Base-by-base conservation (phyloP, 2,888 invertebrate genomes). In the Leistus spinibarbis region DNA sequence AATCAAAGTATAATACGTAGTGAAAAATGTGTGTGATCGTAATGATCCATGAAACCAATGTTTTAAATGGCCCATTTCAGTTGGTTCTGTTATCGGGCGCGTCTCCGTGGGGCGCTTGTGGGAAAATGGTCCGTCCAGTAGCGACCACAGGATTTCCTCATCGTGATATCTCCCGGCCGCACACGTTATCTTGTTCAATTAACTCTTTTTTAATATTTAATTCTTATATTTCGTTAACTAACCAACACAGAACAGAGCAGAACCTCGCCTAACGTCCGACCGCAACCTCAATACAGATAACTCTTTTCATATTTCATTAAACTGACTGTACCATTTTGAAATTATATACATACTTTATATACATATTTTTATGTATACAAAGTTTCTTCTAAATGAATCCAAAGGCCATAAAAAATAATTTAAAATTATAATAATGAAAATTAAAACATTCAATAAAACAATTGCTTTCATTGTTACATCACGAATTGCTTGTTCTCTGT, bases 101-200 rank as follows among this genome's bases (percentile, higher is more conserved):
- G 60, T 20, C 40, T 40, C 20, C 60, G n/a, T 22, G 19, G 60
- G 17, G 9, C 60, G 20, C 60, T 60, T 60, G 60, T 60, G 60
- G 60, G 60, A 60, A 60, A 60, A 13, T 5, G 57, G 40, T 13
- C 13, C 60, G 60, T 20, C 57, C 22, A 60, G 40, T 23, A n/a
- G 24, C 64, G 27, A 64, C 64, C 64, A 64, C 64, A 64, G 64
- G 64, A 64, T 64, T 64, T 64, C 64, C 64, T 64, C 27, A 23
- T 64, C 16, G 27, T 20, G 64, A 64, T 64, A 64, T 23, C 24
- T 27, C 20, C 64, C 27, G 64, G 17, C 23, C 64, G 24, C 64
- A 23, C 60, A 16, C 64, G 64, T 64, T 64, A 64, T 64, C 64
- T 24, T 27, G 13, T 64, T 64, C 64, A 64, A 64, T 64, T 64